Evolutionary conservation across 2,888 invertebrate species (phyloP).

Genomic region (Dilophus febrilis): DNA sequence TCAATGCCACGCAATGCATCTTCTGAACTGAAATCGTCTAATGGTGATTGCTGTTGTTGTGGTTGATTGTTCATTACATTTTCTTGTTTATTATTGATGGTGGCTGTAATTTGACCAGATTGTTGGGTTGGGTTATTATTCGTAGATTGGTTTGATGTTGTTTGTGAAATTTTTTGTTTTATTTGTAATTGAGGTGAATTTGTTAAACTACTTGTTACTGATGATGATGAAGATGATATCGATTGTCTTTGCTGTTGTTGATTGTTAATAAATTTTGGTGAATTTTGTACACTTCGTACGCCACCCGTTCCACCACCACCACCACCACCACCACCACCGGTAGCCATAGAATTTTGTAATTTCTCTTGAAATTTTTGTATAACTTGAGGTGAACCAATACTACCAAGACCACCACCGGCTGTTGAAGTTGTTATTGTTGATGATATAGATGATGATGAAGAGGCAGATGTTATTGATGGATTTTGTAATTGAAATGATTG

Average conservation of each 20-base stretch:
- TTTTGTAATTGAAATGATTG: not conserved
- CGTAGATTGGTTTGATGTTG: constrained; percentile 1
- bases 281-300: constrained; percentile 8
- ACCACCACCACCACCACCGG: constrained; percentile 2
- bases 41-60: constrained; percentile 17
- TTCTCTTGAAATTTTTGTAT: constrained; percentile 8
- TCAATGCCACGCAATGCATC: constrained; percentile 30
- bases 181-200: constrained; percentile 10
- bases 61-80: too few species aligned
- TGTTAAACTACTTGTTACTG: constrained; percentile 9
- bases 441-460: too few species aligned
- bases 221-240: too few species aligned
- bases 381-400: constrained; percentile 2
- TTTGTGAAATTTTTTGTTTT: not conserved
- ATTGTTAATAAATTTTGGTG: constrained; percentile 11
- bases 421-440: too few species aligned
- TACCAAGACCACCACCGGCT: not conserved
- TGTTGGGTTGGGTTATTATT: not conserved
- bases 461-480: not conserved
- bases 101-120: not conserved
- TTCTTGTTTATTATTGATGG: not conserved
- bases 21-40: constrained; percentile 30
- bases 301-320: constrained; percentile 3
- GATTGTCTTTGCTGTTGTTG: constrained; percentile 10
- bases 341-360: constrained; percentile 9